Evolutionary conservation across 2,888 invertebrate species (phyloP).

Genomic region (Apamea monoglypha): DNA sequence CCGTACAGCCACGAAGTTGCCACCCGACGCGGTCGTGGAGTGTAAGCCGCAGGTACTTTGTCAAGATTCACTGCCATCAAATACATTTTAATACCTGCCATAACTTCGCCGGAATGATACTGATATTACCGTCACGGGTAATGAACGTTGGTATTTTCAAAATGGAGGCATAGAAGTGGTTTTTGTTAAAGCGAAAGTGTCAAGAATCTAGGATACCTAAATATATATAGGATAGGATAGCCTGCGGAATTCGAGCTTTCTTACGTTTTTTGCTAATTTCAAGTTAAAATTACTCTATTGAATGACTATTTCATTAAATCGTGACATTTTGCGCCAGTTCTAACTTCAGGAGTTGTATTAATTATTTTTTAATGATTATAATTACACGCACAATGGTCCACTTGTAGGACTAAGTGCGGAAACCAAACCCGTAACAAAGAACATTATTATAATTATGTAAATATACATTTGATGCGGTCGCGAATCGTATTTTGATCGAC

Average conservation of each 20-base stretch:
- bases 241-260: not conserved
- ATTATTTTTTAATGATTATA: not conserved
- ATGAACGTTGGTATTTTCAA: constrained; percentile 34
- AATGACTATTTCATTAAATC: not conserved
- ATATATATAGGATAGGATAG: not conserved
- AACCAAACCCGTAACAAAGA: too few species aligned
- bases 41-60: constrained; percentile 39
- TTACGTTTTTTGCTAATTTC: not conserved
- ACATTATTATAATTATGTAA: not conserved
- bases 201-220: not conserved
- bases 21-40: constrained; percentile 39
- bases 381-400: too few species aligned
- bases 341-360: not conserved
- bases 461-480: not conserved
- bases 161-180: not conserved
- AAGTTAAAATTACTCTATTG: not conserved
- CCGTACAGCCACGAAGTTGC: constrained; percentile 21
- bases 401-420: too few species aligned
- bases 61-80: constrained; percentile 52
- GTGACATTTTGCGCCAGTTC: not conserved
- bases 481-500: not conserved
- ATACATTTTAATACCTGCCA: constrained; percentile 66
- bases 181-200: not conserved
- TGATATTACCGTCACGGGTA: constrained; percentile 38
- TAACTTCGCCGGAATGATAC: constrained; percentile 55